These are phyloP conservation scores for Agelas oroides DNA, from an alignment of 37 sponge, comb jelly and placozoan genomes.

Conservation along the genomic window DNA sequence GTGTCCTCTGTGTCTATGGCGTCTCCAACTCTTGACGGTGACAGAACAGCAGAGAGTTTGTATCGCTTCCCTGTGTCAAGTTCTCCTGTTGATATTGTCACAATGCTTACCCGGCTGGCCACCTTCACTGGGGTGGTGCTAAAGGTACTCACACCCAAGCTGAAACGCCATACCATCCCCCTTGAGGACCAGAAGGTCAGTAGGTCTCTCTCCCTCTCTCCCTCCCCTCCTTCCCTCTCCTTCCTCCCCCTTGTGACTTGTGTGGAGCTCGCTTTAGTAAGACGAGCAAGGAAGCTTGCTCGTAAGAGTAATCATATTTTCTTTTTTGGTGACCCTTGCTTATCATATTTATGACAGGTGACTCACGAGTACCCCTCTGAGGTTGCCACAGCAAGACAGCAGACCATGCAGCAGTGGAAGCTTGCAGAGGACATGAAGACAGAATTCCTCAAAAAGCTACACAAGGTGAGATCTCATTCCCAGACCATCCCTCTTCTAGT, in stretches of 20 bases:
- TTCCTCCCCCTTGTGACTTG: no score
- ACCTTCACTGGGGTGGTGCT: conserved; percentile 52
- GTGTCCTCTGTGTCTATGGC: no score
- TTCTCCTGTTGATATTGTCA: conserved; percentile 73
- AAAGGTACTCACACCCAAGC: conserved; percentile 47
- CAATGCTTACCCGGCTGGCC: conserved; percentile 66
- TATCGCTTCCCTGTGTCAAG: conserved; percentile 72
- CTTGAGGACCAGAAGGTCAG: no score
- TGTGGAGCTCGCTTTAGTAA: not conserved
- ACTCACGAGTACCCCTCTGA: conserved; percentile 52
- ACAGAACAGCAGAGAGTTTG: not conserved
- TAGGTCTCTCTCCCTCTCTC: no score
- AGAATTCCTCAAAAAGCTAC: conserved; percentile 64
- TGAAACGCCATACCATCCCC: not conserved
- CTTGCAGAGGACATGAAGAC: conserved; percentile 34
- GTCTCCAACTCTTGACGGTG: not conserved
- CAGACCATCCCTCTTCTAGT: not conserved
- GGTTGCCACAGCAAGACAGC: conserved; percentile 49
- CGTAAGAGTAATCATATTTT: no score
- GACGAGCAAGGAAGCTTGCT: no score
- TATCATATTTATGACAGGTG: not conserved
- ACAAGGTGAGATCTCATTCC: conserved; percentile 32
- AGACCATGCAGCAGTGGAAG: conserved; percentile 36
- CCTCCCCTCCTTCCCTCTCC: no score
- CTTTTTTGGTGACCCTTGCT: not conserved